Conservation (phyloP, 2,888 invertebrate species). For the Plemyria rubiginata region DNA sequence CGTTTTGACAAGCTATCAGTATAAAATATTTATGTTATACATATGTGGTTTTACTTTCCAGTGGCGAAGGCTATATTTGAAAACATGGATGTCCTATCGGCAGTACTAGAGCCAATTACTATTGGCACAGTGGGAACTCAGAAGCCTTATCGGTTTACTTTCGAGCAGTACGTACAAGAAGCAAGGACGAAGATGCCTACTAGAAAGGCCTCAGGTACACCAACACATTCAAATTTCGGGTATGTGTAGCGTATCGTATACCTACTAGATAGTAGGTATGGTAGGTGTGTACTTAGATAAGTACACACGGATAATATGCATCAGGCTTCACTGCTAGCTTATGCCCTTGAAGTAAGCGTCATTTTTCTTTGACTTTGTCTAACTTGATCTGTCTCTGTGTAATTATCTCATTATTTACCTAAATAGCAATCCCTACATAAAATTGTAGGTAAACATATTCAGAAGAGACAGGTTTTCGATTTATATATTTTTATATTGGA, state of each 20-base stretch:
- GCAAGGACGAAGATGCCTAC: slow-evolving; percentile 77
- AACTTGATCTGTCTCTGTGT: too few species aligned
- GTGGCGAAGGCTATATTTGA: slow-evolving; percentile 74
- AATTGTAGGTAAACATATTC: slow-evolving; percentile 7
- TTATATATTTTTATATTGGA: slow-evolving; percentile 15
- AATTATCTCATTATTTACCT: too few species aligned
- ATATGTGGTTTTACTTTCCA: slow-evolving; percentile 41
- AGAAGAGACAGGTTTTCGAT: slow-evolving; percentile 1
- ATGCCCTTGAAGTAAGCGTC: too few species aligned
- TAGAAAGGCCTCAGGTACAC: slow-evolving; percentile 73
- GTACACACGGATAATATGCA: too few species aligned
- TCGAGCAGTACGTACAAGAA: slow-evolving; percentile 78
- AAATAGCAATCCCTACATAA: background rate
- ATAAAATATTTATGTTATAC: too few species aligned
- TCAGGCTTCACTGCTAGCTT: too few species aligned
- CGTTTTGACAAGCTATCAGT: too few species aligned
- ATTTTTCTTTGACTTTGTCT: too few species aligned
- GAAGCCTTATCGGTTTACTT: slow-evolving; percentile 74
- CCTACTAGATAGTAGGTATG: background rate
- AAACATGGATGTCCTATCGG: slow-evolving; percentile 72
- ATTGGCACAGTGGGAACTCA: slow-evolving; percentile 79
- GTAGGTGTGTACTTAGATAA: too few species aligned
- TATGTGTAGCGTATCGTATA: background rate
- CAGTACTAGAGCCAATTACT: slow-evolving; percentile 72
- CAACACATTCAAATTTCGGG: background rate